These are phyloP conservation scores for Magallana ariakensis DNA, from an alignment of 1,140 invertebrate species.

Conservation along the genomic window DNA sequence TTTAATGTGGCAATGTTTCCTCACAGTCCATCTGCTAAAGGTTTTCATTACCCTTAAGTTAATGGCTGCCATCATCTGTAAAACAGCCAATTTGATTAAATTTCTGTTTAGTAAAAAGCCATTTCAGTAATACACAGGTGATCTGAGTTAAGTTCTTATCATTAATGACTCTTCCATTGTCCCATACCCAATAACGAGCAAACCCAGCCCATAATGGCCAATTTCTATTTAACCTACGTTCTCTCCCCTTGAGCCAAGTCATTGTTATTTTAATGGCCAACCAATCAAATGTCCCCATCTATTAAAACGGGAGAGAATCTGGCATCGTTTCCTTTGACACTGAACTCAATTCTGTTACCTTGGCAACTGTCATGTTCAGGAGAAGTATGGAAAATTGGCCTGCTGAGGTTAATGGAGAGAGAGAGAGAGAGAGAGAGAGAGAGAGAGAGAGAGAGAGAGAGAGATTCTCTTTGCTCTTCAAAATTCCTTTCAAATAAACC, in stretches of 20 bases:
- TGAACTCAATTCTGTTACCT: slow-evolving; percentile 19
- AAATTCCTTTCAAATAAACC: too few relatives aligned
- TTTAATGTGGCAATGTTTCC: not conserved
- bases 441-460: not conserved
- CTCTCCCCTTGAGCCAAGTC: not conserved
- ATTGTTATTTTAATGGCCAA: slow-evolving; percentile 29
- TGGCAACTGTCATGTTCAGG: slow-evolving; percentile 23
- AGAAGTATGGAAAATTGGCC: slow-evolving; percentile 29
- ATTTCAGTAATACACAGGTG: slow-evolving; percentile 18
- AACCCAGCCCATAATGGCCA: slow-evolving; percentile 9
- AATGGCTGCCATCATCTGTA: slow-evolving; percentile 22
- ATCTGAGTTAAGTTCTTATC: slow-evolving; percentile 10
- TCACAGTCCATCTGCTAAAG: slow-evolving; percentile 11
- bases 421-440: not conserved
- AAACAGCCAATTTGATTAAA: slow-evolving; percentile 30
- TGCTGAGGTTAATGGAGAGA: not conserved
- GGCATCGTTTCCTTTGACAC: not conserved
- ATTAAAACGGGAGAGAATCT: not conserved
- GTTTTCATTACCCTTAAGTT: slow-evolving; percentile 7
- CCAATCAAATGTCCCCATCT: slow-evolving; percentile 15
- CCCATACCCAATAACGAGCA: slow-evolving; percentile 21
- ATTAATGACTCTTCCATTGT: slow-evolving; percentile 18
- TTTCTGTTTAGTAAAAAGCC: not conserved
- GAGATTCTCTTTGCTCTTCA: not conserved
- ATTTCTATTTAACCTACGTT: slow-evolving; percentile 7